phyloP scores from a whole-genome alignment of 2,113 vertebrate species.

The Perca fluviatilis region DNA sequence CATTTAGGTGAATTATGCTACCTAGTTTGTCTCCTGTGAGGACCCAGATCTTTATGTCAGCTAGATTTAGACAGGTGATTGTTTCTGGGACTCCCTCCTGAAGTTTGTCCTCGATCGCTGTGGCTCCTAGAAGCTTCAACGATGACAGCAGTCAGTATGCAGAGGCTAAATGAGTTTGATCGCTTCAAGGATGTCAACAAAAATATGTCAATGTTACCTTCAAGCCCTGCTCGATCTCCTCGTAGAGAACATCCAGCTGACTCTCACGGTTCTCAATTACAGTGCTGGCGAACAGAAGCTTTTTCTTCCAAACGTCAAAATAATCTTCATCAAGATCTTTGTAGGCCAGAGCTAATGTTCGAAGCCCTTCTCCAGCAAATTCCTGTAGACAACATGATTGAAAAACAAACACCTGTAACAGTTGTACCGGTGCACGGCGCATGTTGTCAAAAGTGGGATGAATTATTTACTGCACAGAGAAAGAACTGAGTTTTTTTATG shows the following conservation, averaged over 20 bases:
- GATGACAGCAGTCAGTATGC: slow-evolving; percentile 39
- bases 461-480: neutral
- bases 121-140: slow-evolving; percentile 89
- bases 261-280: slow-evolving; percentile 63
- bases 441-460: neutral
- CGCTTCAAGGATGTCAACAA: neutral
- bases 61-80: slow-evolving; percentile 83
- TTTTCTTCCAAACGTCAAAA: slow-evolving; percentile 67
- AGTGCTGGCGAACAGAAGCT: slow-evolving; percentile 56
- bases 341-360: slow-evolving; percentile 72
- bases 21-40: slow-evolving; percentile 92
- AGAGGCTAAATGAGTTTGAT: slow-evolving; percentile 1
- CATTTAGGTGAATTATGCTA: slow-evolving; percentile 55
- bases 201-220: slow-evolving; percentile 53
- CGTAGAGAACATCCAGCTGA: slow-evolving; percentile 57
- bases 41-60: slow-evolving; percentile 91
- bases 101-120: slow-evolving; percentile 91
- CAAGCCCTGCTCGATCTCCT: slow-evolving; percentile 68
- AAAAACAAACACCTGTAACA: neutral
- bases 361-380: slow-evolving; percentile 74
- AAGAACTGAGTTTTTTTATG: neutral
- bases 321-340: slow-evolving; percentile 68
- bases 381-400: slow-evolving; percentile 40
- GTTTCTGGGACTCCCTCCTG: slow-evolving; percentile 91
- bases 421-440: neutral